Evolutionary conservation across 1,140 invertebrate genomes (phyloP).

Genomic region (Pentalonia nigronervosa): DNA sequence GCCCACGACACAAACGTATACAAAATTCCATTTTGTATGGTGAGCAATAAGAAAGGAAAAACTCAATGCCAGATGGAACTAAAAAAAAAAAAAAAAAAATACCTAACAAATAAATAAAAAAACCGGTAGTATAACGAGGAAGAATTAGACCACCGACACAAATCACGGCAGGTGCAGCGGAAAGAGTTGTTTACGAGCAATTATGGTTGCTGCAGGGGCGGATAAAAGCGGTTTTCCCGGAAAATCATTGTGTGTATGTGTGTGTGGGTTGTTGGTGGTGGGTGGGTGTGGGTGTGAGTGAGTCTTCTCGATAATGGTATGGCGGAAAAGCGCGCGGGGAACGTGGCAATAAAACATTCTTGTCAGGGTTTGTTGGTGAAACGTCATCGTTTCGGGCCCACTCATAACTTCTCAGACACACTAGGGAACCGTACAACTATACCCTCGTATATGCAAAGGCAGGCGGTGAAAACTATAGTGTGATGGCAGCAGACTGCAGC

Average conservation of each 20-base stretch:
- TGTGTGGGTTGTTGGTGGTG: not conserved
- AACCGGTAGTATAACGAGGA: constrained; percentile 37
- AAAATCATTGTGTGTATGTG: not conserved
- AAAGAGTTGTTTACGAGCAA: constrained; percentile 52
- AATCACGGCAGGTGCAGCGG: constrained; percentile 45
- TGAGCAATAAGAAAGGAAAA: constrained; percentile 3
- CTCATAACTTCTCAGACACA: constrained; percentile 53
- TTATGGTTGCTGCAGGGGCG: not conserved
- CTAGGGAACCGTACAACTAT: constrained; percentile 12
- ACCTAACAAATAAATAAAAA: not conserved
- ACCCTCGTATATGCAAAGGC: not conserved
- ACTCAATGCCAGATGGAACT: not conserved
- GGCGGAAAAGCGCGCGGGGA: not conserved
- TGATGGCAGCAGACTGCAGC: not conserved
- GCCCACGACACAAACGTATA: not conserved
- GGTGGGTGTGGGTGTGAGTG: not conserved
- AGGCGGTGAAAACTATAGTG: not conserved
- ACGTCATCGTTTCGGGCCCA: constrained; percentile 43
- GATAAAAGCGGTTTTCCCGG: not conserved
- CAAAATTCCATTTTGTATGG: constrained; percentile 25
- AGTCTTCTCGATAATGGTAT: constrained; percentile 30
- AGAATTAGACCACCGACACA: constrained; percentile 47
- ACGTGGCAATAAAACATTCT: constrained; percentile 42
- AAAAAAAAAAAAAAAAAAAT: not conserved
- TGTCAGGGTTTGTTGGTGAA: constrained; percentile 50